Percentiles rank a stretch among this genome's conserved stretches.
These are phyloP conservation scores for rabbit (Oryctolagus cuniculus) DNA, from an alignment of 2,113 vertebrate genomes.

Conservation along the genomic window mOryCun1.1 NC_091438.1:86986501-86987000, in stretches of 20 bases:
- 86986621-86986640: conserved; percentile 63
- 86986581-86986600: conserved; percentile 9
- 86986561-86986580: conserved; percentile 69
- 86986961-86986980: conserved; percentile 70
- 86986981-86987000: conserved; percentile 79
- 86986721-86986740: conserved; percentile 65
- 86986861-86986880: conserved; percentile 67
- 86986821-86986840: conserved; percentile 21
- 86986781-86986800: conserved; percentile 69
- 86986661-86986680: conserved; percentile 74
- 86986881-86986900: conserved; percentile 59
- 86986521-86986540: conserved; percentile 64
- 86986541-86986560: conserved; percentile 67
- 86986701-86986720: conserved; percentile 73
- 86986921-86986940: conserved; percentile 71
- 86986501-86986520: conserved; percentile 34
- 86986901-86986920: conserved; percentile 50
- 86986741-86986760: conserved; percentile 69
- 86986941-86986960: conserved; percentile 51
- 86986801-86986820: conserved; percentile 56
- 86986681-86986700: conserved; percentile 79
- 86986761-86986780: conserved; percentile 72
- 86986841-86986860: conserved; percentile 67
- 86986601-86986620: conserved; percentile 71
- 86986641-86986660: conserved; percentile 76